Percentiles rank a stretch among this genome's conserved stretches.
phyloP scores from a whole-genome alignment of 2,797 vertebrate species.

The Myripristis jacobus region DNA sequence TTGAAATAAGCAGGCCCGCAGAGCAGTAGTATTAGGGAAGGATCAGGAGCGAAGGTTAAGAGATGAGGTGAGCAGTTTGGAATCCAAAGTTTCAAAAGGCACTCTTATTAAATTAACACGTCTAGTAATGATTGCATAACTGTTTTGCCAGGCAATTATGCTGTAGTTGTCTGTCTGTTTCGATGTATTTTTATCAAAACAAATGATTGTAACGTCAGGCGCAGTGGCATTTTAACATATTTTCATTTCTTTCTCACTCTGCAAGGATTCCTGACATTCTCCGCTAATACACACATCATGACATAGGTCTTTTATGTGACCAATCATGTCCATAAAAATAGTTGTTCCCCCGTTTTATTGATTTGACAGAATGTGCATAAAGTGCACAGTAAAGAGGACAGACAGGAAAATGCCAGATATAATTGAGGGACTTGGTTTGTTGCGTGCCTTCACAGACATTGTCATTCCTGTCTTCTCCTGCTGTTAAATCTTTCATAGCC shows the following conservation, averaged over 20 bases:
- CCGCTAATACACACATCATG: constrained; percentile 24
- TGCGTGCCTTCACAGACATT: constrained; percentile 74
- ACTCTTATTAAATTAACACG: background rate
- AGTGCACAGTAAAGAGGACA: constrained; percentile 54
- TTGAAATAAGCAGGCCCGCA: constrained; percentile 6
- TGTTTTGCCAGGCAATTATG: background rate
- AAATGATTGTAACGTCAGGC: background rate
- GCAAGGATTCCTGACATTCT: constrained; percentile 16
- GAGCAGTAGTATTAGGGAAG: background rate
- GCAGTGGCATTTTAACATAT: background rate
- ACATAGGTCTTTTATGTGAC: constrained; percentile 31
- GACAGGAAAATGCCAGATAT: constrained; percentile 74
- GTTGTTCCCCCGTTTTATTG: constrained; percentile 46
- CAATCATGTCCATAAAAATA: constrained; percentile 57
- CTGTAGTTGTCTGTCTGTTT: no score
- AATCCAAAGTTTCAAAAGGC: background rate
- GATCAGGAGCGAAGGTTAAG: no score
- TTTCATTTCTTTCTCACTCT: background rate
- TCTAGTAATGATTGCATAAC: background rate
- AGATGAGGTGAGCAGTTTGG: constrained; percentile 4
- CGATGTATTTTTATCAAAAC: no score
- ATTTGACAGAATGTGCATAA: constrained; percentile 57
- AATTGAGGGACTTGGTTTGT: constrained; percentile 76
- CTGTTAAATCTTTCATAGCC: constrained; percentile 83
- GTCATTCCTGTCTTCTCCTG: constrained; percentile 80